A percentile compares a stretch with the other conserved stretches of the same genome.
phyloP scores from a whole-genome alignment of 2,113 vertebrate genomes.

The Talpa occidentalis region DNA sequence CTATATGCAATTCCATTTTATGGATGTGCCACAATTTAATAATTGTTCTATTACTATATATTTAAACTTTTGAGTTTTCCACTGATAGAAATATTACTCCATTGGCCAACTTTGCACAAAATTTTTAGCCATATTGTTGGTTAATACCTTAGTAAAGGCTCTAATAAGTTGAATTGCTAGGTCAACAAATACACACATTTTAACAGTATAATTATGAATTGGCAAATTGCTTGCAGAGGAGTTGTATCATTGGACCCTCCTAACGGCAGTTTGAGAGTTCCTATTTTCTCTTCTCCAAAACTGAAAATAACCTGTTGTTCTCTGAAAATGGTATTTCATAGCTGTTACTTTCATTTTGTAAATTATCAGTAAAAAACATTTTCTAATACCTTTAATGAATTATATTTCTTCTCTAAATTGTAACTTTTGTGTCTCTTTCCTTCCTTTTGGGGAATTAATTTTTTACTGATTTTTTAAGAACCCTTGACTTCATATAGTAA shows the following conservation, averaged over 20 bases:
- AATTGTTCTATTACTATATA: not conserved
- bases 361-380: conserved; percentile 5
- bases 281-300: not conserved
- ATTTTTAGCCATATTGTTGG: not conserved
- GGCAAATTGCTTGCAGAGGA: conserved; percentile 68
- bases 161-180: conserved; percentile 29
- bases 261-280: not conserved
- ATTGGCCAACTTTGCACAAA: conserved; percentile 26
- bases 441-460: conserved; percentile 53
- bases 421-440: conserved; percentile 8
- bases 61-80: conserved; percentile 49
- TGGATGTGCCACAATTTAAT: conserved; percentile 50
- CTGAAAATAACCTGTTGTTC: not conserved
- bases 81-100: conserved; percentile 27
- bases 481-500: conserved; percentile 10
- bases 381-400: conserved; percentile 11
- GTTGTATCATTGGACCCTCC: conserved; percentile 32
- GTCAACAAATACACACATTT: conserved; percentile 28
- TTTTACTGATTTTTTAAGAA: conserved; percentile 33
- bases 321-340: conserved; percentile 7
- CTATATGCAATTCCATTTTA: not conserved
- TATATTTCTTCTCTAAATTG: conserved; percentile 36
- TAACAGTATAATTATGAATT: conserved; percentile 23
- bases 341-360: conserved; percentile 30
- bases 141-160: conserved; percentile 21